Percentiles rank a stretch among this genome's conserved stretches.
phyloP scores from a whole-genome alignment of 2,888 invertebrate species.

The Leptinotarsa rubiginosa region DNA sequence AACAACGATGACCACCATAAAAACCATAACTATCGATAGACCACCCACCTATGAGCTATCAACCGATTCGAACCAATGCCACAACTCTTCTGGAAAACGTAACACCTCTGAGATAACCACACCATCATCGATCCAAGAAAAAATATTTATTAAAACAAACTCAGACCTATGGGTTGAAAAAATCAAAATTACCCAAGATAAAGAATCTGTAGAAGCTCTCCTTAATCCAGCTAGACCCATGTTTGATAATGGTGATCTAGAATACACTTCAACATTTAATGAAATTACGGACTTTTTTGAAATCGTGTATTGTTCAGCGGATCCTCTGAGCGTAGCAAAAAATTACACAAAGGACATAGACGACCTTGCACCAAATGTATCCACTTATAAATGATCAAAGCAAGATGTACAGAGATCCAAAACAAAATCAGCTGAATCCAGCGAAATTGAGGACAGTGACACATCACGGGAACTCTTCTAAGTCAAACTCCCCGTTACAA shows the following conservation, averaged over 20 bases:
- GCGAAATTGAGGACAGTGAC: slow-evolving; percentile 2
- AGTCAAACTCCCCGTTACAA: background rate
- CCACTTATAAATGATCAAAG: background rate
- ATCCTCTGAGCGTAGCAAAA: slow-evolving; percentile 2
- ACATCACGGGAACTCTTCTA: slow-evolving; percentile 11
- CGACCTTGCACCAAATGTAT: background rate
- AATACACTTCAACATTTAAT: background rate
- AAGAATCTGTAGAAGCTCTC: too few relatives aligned
- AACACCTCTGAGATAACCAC: background rate
- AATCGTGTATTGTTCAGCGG: too few relatives aligned
- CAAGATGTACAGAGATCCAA: slow-evolving; percentile 11
- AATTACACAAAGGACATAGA: background rate
- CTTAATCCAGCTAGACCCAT: too few relatives aligned
- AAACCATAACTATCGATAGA: background rate
- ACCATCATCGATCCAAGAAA: background rate
- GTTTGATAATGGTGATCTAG: background rate
- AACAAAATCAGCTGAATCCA: slow-evolving; percentile 3
- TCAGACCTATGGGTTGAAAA: background rate
- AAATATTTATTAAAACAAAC: background rate
- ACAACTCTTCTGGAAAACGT: background rate
- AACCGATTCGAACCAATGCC: background rate
- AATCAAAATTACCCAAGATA: background rate
- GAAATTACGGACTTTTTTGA: background rate
- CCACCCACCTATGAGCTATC: background rate
- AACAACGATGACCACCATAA: background rate